Percentiles rank a stretch among this genome's conserved stretches.
phyloP scores from a whole-genome alignment of 2,888 invertebrate genomes.

The Brachyopa scutellaris region DNA sequence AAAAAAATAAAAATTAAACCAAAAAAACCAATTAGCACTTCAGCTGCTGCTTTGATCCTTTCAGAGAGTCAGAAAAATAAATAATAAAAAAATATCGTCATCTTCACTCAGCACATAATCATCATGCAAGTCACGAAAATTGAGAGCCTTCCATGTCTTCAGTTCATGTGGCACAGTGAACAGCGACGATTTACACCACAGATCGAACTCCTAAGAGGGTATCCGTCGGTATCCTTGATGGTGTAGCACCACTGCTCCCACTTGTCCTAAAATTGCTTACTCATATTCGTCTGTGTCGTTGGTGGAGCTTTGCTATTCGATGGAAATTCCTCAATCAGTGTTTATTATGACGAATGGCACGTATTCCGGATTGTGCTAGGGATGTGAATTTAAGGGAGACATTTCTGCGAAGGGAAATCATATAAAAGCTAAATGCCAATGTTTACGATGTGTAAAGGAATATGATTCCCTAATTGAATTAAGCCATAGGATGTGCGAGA shows the following conservation, averaged over 20 bases:
- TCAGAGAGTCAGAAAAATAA: slow-evolving; percentile 3
- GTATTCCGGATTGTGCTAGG: slow-evolving; percentile 29
- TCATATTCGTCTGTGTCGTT: slow-evolving; percentile 41
- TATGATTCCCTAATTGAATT: slow-evolving; percentile 55
- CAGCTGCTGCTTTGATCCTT: slow-evolving; percentile 31
- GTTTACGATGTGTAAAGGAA: slow-evolving; percentile 39
- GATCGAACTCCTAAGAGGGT: slow-evolving; percentile 16
- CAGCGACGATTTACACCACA: slow-evolving; percentile 30
- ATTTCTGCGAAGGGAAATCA: too few species aligned
- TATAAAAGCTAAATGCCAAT: too few species aligned
- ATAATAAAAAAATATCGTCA: slow-evolving; percentile 51
- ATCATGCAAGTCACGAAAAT: slow-evolving; percentile 55
- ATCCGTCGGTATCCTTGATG: slow-evolving; percentile 8
- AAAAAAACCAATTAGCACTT: slow-evolving; percentile 18
- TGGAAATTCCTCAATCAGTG: slow-evolving; percentile 39
- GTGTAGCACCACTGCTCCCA: neutral
- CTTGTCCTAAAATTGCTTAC: slow-evolving; percentile 27
- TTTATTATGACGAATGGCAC: slow-evolving; percentile 56
- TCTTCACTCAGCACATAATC: slow-evolving; percentile 41
- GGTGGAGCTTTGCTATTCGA: slow-evolving; percentile 23
- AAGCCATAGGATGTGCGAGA: slow-evolving; percentile 40
- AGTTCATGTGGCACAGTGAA: slow-evolving; percentile 1
- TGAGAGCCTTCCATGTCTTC: slow-evolving; percentile 49
- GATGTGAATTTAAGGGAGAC: neutral
- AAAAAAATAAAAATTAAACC: neutral